Evolutionary conservation across 2,113 vertebrate genomes (phyloP), one percentile per base, ranked within the genome.

Genomic region (Embiotoca jacksoni): DNA sequence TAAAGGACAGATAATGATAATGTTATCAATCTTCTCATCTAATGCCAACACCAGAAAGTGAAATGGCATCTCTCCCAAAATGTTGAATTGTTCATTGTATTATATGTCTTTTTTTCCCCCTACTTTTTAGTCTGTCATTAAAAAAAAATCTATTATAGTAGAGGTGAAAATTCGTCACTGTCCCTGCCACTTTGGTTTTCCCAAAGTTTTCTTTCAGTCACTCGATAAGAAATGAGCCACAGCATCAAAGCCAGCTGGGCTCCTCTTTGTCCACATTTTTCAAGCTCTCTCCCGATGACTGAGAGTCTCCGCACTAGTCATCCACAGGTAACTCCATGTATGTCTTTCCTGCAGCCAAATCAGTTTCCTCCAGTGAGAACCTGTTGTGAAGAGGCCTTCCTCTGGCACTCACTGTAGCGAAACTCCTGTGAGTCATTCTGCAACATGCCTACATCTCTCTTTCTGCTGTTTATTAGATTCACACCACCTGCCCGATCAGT

Each of bases 241-340:
- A 50, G 37, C 31, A 5, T 63, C 58, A 69, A 82, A 67, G 75
- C 9, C 74, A 67, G 49, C 6, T 33, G 14, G n/a, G 23, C 64
- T 62, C 33, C 41, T 15, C 49, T 65, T 32, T 63, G 46, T 64
- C 3, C 49, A n/a, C 13, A 32, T 87, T 66, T 56, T 61, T 9
- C 6, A 16, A 52, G 6, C 68, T 67, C 13, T 30, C 74, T 57
- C 7, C 13, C 0, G 31, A 69, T 58, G 30, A 61, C 49, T 44
- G 75, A 77, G 72, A 66, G 75, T 80, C 33, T 58, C 88, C 16
- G 0, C 11, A 30, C 33, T 8, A 52, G 56, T 85, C 71, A 54
- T 79, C 63, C 44, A 75, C 80, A 82, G 83, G 78, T 84, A 91
- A 66, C 66, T 76, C 92, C 89, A 88, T 91, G 56, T 92, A 87